These are phyloP conservation scores for Dynastes grantii DNA, from an alignment of 2,888 invertebrate species.

Conservation along the genomic window DNA sequence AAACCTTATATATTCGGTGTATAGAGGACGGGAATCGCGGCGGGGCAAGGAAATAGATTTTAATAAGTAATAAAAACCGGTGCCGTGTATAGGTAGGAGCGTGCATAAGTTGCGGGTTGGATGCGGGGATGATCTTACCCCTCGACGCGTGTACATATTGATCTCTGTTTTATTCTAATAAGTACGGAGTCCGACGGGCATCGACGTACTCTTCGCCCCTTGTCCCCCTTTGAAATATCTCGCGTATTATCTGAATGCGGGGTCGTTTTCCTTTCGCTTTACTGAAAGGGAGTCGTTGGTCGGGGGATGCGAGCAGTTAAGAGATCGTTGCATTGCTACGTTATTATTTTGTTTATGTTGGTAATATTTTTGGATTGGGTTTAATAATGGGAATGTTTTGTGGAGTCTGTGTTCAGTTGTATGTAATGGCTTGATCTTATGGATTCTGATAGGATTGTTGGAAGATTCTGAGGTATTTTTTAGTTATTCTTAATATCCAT, in stretches of 20 bases:
- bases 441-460: no score
- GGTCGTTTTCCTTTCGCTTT: conserved; percentile 10
- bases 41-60: conserved; percentile 56
- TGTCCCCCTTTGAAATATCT: neutral
- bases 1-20: neutral
- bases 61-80: conserved; percentile 59
- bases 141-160: conserved; percentile 54
- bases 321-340: conserved; percentile 15
- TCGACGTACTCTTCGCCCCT: neutral
- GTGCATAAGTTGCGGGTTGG: conserved; percentile 45
- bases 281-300: neutral
- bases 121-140: conserved; percentile 53
- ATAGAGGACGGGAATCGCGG: conserved; percentile 1
- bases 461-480: no score
- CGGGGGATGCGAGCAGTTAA: conserved; percentile 5
- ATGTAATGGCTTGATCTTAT: no score
- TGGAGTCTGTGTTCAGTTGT: no score
- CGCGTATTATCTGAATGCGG: conserved; percentile 11
- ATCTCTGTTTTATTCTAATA: conserved; percentile 55
- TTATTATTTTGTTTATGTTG: conserved; percentile 28
- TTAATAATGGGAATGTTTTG: neutral
- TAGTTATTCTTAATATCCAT: no score
- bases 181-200: conserved; percentile 25
- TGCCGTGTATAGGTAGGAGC: conserved; percentile 46
- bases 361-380: conserved; percentile 12